A percentile compares a stretch with the other conserved stretches of the same genome.
Conservation (phyloP, 2,113 vertebrate species). For the Paralichthys olivaceus region DNA sequence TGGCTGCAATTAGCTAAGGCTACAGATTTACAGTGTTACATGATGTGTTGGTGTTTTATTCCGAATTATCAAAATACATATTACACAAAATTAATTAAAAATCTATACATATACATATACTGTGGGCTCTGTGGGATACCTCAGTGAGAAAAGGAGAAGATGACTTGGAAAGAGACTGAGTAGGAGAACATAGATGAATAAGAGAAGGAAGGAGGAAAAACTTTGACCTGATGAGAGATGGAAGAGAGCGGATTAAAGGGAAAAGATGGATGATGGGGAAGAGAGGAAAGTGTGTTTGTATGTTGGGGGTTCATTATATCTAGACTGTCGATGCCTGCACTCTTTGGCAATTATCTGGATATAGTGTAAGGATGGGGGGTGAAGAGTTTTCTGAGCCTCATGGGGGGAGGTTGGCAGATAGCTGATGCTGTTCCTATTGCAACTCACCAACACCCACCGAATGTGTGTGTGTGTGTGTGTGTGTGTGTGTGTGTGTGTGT, state of each 20-base stretch:
- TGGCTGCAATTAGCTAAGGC: too few relatives aligned
- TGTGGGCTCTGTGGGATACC: too few relatives aligned
- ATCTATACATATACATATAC: too few relatives aligned
- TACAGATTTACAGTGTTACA: too few relatives aligned
- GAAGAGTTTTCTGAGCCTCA: constrained; percentile 29
- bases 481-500: too few relatives aligned
- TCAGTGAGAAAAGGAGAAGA: too few relatives aligned
- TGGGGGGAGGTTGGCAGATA: constrained; percentile 26
- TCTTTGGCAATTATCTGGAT: constrained; percentile 53
- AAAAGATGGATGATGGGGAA: constrained; percentile 13
- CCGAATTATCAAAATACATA: neutral
- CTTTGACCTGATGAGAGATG: constrained; percentile 5
- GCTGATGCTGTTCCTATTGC: constrained; percentile 52
- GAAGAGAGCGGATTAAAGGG: constrained; percentile 13
- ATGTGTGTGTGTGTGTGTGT: neutral
- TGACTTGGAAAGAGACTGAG: too few relatives aligned
- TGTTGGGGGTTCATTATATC: constrained; percentile 44
- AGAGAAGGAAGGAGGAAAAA: constrained; percentile 8
- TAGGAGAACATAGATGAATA: neutral
- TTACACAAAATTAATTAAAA: neutral
- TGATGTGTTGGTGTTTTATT: too few relatives aligned
- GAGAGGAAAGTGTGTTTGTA: neutral
- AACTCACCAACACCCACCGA: constrained; percentile 16
- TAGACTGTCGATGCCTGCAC: constrained; percentile 32
- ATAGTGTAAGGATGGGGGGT: constrained; percentile 1